Conservation (phyloP, 2,888 invertebrate species). For the Cryptops parisi region DNA sequence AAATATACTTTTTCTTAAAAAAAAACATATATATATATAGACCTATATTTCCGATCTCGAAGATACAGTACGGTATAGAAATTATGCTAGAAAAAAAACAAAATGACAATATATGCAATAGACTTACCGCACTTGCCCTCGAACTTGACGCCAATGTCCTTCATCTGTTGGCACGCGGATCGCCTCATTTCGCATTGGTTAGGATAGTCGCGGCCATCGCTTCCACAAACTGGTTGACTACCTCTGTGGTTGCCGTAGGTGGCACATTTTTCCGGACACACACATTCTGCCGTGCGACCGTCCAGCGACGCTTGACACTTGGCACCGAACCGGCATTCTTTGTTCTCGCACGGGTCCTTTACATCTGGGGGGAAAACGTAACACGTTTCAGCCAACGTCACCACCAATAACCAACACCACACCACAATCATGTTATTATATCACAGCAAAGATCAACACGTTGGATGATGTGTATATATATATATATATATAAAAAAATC, state of each 20-base stretch:
- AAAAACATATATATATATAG: too few relatives aligned
- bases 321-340: conserved; percentile 52
- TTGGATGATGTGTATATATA: too few relatives aligned
- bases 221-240: conserved; percentile 55
- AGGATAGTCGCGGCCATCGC: conserved; percentile 35
- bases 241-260: conserved; percentile 69
- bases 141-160: conserved; percentile 33
- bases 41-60: too few relatives aligned
- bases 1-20: too few relatives aligned
- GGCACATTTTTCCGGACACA: conserved; percentile 63
- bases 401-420: too few relatives aligned
- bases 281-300: conserved; percentile 56
- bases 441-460: too few relatives aligned
- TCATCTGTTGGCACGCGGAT: conserved; percentile 32
- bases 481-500: too few relatives aligned
- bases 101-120: too few relatives aligned
- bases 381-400: conserved; percentile 32
- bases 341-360: conserved; percentile 54
- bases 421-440: too few relatives aligned
- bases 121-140: conserved; percentile 38
- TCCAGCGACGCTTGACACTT: conserved; percentile 48
- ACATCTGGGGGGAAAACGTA: conserved; percentile 46
- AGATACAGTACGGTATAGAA: too few relatives aligned
- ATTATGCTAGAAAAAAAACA: too few relatives aligned
- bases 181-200: conserved; percentile 32